A percentile compares a stretch with the other conserved stretches of the same genome.
phyloP scores from a whole-genome alignment of 2,113 vertebrate species.

The Tretioscincus oriximinensis region DNA sequence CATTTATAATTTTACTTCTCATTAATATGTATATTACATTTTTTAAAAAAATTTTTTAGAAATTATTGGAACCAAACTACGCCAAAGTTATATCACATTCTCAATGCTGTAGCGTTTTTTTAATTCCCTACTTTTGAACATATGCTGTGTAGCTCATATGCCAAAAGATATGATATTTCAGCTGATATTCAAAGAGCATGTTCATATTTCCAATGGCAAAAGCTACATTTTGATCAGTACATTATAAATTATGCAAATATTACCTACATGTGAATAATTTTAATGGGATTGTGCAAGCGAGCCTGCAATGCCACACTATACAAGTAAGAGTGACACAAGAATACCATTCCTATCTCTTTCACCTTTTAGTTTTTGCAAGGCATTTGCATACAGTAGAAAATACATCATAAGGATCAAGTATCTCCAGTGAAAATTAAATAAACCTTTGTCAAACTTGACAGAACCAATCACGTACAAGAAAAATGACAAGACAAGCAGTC shows the following conservation, averaged over 20 bases:
- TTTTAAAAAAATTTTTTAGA: conserved; percentile 47
- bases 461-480: conserved; percentile 79
- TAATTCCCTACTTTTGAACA: conserved; percentile 64
- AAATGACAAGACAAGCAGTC: conserved; percentile 82
- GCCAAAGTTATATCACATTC: conserved; percentile 59
- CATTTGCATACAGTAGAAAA: conserved; percentile 79
- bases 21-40: conserved; percentile 51
- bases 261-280: conserved; percentile 63
- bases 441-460: conserved; percentile 85
- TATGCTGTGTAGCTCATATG: conserved; percentile 68
- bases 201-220: conserved; percentile 68
- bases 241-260: conserved; percentile 70
- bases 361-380: conserved; percentile 72
- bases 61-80: conserved; percentile 52
- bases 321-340: conserved; percentile 62
- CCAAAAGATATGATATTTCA: conserved; percentile 68
- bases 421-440: conserved; percentile 81
- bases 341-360: conserved; percentile 68
- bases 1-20: conserved; percentile 26
- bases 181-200: conserved; percentile 67
- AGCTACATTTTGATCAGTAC: conserved; percentile 57
- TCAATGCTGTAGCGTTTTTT: conserved; percentile 27
- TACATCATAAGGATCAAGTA: conserved; percentile 80
- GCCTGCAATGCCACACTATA: conserved; percentile 54
- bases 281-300: conserved; percentile 65